Base-by-base conservation (phyloP, 92 coral and sea anemone genomes). In the Metridium senile region DNA sequence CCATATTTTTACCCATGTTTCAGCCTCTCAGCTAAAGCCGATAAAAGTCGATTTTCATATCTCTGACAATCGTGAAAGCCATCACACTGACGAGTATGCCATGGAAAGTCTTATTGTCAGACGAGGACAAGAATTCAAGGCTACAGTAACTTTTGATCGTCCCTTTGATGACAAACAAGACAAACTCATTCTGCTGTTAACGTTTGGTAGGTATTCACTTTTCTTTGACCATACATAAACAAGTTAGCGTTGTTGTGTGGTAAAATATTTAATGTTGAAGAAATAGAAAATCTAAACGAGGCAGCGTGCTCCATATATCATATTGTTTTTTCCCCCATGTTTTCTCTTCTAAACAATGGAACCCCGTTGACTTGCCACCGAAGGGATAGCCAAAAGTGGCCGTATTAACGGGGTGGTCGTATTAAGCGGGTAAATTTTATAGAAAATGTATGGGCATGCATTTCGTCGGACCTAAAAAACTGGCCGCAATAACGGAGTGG, bases 51-150 rank as follows among this genome's bases (percentile, higher is more conserved):
- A 75, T 18, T 71, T 74, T 1, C 83, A 84, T 61, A 63, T 61
- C 49, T 61, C 68, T 0, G 67, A 64, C 58, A 88, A 88, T 66
- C 82, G 89, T 25, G 73, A 53, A n/a, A 43, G 47, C 2, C 93
- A 88, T 51, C 80, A 80, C 76, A 88, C 93, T 0, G 85, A 87
- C 62, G 79, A 79, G 26, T 88, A 79, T 56, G 86, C 74, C 59
- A 59, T 58, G 33, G 62, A 83, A 1, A 69, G 79, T 52, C 77
- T 88, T 74, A 84, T 88, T 28, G 76, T 80, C 61, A 65, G 93
- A 77, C 47, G 93, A 71, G 93, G 93, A 6, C 83, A 88, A 70
- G 71, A 39, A 45, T 88, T 88, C 56, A 80, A 79, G 18, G 19
- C 80, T 30, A 59, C 79, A 1, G 76, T 88, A 73, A 69, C 72